A percentile compares a stretch with the other conserved stretches of the same genome.
phyloP scores from a whole-genome alignment of 2,888 invertebrate genomes.

The Eulithis prunata region DNA sequence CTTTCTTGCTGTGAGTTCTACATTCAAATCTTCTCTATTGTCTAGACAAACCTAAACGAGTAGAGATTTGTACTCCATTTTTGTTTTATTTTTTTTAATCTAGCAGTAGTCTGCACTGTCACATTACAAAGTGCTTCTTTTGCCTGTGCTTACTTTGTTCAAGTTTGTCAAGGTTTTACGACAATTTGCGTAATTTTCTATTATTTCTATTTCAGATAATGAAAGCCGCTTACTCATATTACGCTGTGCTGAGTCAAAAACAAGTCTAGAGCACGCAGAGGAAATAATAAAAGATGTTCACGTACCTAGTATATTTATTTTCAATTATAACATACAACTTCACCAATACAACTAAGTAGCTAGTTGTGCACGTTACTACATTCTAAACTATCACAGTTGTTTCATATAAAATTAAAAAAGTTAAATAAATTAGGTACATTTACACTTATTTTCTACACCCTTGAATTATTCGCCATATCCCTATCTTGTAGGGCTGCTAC shows the following conservation, averaged over 20 bases:
- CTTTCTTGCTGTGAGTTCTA: constrained; percentile 66
- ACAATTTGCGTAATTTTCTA: too few species aligned
- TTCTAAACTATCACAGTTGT: constrained; percentile 79
- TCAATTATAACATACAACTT: constrained; percentile 44
- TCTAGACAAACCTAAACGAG: too few species aligned
- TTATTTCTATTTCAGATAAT: constrained; percentile 67
- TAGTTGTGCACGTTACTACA: constrained; percentile 53
- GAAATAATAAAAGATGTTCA: constrained; percentile 24
- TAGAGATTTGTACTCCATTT: too few species aligned
- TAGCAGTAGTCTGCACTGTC: too few species aligned
- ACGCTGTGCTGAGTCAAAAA: constrained; percentile 67
- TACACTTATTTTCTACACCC: constrained; percentile 27
- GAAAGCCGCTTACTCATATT: constrained; percentile 75
- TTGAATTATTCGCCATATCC: neutral
- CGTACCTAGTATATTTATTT: constrained; percentile 37
- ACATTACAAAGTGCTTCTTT: too few species aligned
- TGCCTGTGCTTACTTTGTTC: too few species aligned
- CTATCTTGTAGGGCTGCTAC: constrained; percentile 18
- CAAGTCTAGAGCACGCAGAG: constrained; percentile 43
- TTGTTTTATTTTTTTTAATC: too few species aligned
- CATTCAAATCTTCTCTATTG: neutral
- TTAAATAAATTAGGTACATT: constrained; percentile 52
- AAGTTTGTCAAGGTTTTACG: too few species aligned
- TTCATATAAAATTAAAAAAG: constrained; percentile 65
- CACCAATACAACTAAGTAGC: constrained; percentile 45